Evolutionary conservation across 2,888 invertebrate species (phyloP).

Genomic region (Busseola fusca): DNA sequence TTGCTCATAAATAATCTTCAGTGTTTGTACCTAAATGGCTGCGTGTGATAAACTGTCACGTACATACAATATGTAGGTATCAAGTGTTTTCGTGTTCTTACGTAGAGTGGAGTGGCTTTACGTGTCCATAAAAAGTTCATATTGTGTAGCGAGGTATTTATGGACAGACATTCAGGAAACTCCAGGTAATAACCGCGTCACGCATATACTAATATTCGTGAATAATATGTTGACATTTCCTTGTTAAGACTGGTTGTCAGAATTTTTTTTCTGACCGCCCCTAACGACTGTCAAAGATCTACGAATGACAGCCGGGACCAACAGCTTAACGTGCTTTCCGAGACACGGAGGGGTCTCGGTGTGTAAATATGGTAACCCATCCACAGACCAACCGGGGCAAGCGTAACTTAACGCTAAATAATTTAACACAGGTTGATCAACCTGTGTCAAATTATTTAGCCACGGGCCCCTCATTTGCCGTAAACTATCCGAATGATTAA

Average conservation of each 20-base stretch:
- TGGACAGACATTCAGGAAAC: constrained; percentile 40
- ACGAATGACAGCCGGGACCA: too few relatives aligned
- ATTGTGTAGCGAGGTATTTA: constrained; percentile 65
- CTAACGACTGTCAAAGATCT: too few relatives aligned
- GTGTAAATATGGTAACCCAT: too few relatives aligned
- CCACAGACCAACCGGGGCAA: too few relatives aligned
- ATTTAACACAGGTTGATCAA: too few relatives aligned
- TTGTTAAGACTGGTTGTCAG: too few relatives aligned
- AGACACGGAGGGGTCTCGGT: too few relatives aligned
- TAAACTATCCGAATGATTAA: neutral
- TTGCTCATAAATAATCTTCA: constrained; percentile 61
- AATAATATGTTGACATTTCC: neutral
- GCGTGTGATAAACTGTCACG: constrained; percentile 61
- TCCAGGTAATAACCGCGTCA: neutral
- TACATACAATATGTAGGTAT: constrained; percentile 60
- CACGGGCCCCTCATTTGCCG: neutral
- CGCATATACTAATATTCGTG: neutral
- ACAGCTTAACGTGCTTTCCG: too few relatives aligned
- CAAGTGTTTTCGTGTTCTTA: constrained; percentile 60
- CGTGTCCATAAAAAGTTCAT: constrained; percentile 72
- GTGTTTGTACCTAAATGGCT: constrained; percentile 62
- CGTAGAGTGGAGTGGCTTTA: constrained; percentile 64
- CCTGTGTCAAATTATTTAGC: neutral
- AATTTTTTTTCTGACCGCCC: too few relatives aligned
- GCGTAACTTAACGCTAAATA: too few relatives aligned